These are phyloP conservation scores for Fissipunctia ypsillon DNA, from an alignment of 2,888 invertebrate genomes.

Conservation along the genomic window DNA sequence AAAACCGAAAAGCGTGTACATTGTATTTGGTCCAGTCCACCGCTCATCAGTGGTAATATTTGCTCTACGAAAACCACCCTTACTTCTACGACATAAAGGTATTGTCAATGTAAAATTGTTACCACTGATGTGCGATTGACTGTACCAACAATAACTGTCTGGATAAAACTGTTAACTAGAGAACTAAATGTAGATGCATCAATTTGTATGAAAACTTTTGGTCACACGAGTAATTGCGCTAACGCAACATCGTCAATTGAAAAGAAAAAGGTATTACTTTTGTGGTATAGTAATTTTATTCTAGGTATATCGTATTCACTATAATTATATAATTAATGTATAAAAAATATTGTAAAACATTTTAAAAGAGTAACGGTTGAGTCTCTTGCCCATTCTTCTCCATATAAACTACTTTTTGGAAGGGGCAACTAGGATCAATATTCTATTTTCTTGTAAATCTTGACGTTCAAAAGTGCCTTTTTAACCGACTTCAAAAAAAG, in stretches of 20 bases:
- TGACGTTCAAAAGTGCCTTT: no score
- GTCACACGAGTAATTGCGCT: background rate
- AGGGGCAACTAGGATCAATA: no score
- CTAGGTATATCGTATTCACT: no score
- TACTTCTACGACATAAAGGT: background rate
- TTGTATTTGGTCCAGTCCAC: background rate
- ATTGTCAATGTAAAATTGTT: background rate
- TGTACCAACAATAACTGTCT: background rate
- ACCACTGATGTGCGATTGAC: background rate
- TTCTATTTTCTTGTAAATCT: no score
- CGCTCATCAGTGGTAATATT: background rate
- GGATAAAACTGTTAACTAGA: background rate
- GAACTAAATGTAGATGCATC: background rate
- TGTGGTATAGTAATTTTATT: background rate
- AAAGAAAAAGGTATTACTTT: background rate
- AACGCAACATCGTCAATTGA: background rate
- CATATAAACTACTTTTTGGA: no score
- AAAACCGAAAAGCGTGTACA: slow-evolving; percentile 8
- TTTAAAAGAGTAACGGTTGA: no score
- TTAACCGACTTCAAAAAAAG: no score
- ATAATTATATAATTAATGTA: no score
- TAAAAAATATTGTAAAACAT: no score
- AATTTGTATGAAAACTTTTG: background rate
- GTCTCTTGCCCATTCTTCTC: no score
- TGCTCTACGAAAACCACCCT: background rate